A percentile compares a stretch with the other conserved stretches of the same genome.
phyloP scores from a whole-genome alignment of 2,888 invertebrate species.

The Monopis laevigella region DNA sequence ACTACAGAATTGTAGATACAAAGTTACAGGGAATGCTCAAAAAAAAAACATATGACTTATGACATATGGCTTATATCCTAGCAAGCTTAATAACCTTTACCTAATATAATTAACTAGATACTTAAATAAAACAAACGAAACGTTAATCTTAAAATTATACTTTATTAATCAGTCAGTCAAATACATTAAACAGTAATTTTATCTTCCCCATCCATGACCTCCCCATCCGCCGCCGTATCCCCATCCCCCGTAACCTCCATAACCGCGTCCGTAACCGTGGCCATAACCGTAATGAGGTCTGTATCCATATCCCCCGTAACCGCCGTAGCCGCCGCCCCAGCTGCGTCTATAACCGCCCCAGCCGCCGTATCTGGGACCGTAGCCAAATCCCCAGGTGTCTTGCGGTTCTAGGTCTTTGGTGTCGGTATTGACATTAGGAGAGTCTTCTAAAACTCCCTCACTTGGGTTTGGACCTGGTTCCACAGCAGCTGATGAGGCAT shows the following conservation, averaged over 20 bases:
- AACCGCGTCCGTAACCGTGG: conserved; percentile 6
- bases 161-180: not conserved
- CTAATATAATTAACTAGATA: no score
- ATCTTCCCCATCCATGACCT: conserved; percentile 20
- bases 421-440: not conserved
- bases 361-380: conserved; percentile 15
- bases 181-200: conserved; percentile 10
- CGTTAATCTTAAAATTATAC: not conserved
- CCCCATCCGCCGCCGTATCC: conserved; percentile 13
- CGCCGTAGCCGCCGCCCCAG: conserved; percentile 5
- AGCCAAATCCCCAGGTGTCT: conserved; percentile 15
- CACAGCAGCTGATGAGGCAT: not conserved
- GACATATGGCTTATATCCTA: no score
- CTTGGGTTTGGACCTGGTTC: not conserved
- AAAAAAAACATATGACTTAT: no score
- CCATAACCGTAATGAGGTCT: not conserved
- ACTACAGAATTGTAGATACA: no score
- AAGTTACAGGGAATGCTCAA: no score
- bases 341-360: conserved; percentile 3
- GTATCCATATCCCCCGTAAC: conserved; percentile 4
- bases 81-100: no score
- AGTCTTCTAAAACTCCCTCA: no score
- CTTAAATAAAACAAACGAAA: not conserved
- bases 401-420: conserved; percentile 9
- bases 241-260: conserved; percentile 11